Percentiles rank a stretch among this genome's conserved stretches.
These are phyloP conservation scores for Strongylocentrotus purpuratus DNA, from an alignment of 35 echinoderm and acorn worm genomes.

Conservation along the genomic window DNA sequence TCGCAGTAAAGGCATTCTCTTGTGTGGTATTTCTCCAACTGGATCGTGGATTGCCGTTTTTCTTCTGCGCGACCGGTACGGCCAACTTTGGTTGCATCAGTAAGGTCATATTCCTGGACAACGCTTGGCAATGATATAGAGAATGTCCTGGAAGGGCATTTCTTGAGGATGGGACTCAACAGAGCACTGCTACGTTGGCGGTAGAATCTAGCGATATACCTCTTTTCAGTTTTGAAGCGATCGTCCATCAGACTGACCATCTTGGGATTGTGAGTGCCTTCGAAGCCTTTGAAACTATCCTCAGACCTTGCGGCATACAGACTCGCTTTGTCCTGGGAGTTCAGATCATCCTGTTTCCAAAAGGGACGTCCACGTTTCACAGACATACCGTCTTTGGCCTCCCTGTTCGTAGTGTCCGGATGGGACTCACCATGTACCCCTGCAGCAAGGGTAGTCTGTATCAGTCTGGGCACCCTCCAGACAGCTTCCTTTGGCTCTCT, in stretches of 20 bases:
- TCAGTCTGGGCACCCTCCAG: constrained; percentile 44
- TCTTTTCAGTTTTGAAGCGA: neutral
- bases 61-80: neutral
- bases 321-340: neutral
- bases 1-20: constrained; percentile 47
- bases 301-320: neutral
- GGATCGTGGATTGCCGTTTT: neutral
- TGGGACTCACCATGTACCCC: neutral
- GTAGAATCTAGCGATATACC: constrained; percentile 17
- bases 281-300: neutral
- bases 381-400: neutral
- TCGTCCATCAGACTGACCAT: neutral
- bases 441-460: neutral
- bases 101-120: neutral
- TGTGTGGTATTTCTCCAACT: constrained; percentile 3
- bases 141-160: neutral
- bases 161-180: neutral
- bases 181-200: constrained; percentile 23
- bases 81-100: neutral
- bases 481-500: neutral
- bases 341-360: neutral
- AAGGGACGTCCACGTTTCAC: neutral
- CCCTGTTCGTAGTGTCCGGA: neutral
- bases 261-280: neutral
- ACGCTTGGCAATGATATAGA: neutral